Evolutionary conservation across 1,140 invertebrate genomes (phyloP), one percentile per base, ranked within the genome.

Genomic region (Drosophila novamexicana): DNA sequence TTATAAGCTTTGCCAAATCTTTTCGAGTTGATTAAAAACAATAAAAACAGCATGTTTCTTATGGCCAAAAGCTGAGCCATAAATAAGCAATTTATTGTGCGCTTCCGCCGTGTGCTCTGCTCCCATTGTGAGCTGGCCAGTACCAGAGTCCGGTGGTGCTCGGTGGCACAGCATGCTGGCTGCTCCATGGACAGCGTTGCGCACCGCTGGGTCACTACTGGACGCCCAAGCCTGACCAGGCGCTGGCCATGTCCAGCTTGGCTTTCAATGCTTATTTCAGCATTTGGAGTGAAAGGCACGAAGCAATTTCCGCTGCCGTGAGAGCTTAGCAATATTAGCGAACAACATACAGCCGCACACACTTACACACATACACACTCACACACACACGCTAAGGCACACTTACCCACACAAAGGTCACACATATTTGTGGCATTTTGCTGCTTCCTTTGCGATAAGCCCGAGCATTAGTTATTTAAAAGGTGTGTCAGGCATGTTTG

Each of bases 31-130:
- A 89, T 89, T 89, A 89, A 89, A 89, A 89, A 89, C 84, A 89
- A 89, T 89, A 89, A 89, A 89, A 89, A 75, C 84, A 89, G 85
- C 84, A 81, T 89, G 84, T 80, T 89, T 77, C 84, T 89, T 89
- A 89, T 81, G 77, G 84, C 77, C 80, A 80, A 89, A 89, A 84
- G 74, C 84, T 84, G 80, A 84, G 85, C 84, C 77, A 89, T 89
- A 89, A 89, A 89, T 89, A 89, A 89, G 85, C 84, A 89, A 89
- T 89, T 89, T 89, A 89, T 89, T 89, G 84, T 89, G 80, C 84
- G 85, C 80, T 89, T 89, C 84, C 84, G 84, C 80, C 84, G 77
- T 84, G 85, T 88, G 76, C 70, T 83, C 66, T 16, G 44, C 44
- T 73, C 40, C 84, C 79, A 88, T 89, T 89, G 83, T 88, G 62